Evolutionary conservation across 2,797 vertebrate genomes (phyloP), one percentile per base, ranked within the genome.

Genomic region (Tauraco hartlaubi): DNA sequence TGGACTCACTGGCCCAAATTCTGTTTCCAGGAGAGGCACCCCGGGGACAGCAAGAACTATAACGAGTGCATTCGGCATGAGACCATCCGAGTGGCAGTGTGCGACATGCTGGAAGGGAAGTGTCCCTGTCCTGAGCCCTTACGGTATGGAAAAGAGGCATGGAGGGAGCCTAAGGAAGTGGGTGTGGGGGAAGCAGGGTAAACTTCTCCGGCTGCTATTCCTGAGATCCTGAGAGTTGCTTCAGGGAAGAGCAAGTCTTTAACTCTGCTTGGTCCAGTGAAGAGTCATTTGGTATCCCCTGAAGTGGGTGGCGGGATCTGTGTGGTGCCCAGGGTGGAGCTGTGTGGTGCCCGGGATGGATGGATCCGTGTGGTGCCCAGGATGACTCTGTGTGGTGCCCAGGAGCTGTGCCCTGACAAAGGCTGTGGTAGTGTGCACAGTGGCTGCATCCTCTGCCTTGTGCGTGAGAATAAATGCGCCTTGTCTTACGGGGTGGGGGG

Each of bases 41-140:
- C 99, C 3, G 99, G 99, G 66, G 99, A 99, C 98, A 99, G 99
- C 95, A 99, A 99, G 98, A 99, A 99, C 97, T 99, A 99, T 93
- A 99, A 99, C 2, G 99, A 99, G 98, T 99, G 99, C 82, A 99
- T 99, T 94, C 99, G 99, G 71, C 99, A 99, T 21, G 99, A 99
- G 96, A 99, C 99, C 81, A 98, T 99, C 98, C 98, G 99, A 51
- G 99, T 99, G 52, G 99, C 99, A 0, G 99, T 99, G 87, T 99
- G 99, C 23, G 99, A 99, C 98, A 99, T 99, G 99, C 98, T 99
- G 96, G 99, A 99, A 86, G 99, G 99, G 3, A 99, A 99, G 86
- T 99, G 99, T 88, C 98, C 98, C 79, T 99, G 99, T 90, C 99
- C 99, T 9, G 99, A 99, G 41, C 99, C 99, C 9, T 96, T 99